Percentiles rank a stretch among this genome's conserved stretches.
Evolutionary conservation across 1,140 invertebrate genomes (phyloP).

Genomic region (Rhyzopertha dominica): DNA sequence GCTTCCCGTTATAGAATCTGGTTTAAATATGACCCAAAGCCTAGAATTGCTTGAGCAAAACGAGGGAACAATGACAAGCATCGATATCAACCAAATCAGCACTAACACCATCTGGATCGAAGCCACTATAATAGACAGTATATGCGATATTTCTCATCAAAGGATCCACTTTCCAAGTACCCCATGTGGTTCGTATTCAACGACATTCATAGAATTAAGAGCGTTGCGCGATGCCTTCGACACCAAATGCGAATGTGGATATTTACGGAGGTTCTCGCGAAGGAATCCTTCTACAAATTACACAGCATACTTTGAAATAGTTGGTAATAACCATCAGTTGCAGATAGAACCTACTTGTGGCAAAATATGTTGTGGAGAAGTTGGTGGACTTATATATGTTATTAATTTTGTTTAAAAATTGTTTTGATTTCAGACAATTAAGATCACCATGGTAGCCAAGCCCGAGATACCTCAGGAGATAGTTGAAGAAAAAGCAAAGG

Average conservation of each 20-base stretch:
- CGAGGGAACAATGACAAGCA: too few species aligned
- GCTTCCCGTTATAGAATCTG: too few species aligned
- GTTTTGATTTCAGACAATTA: conserved; percentile 15
- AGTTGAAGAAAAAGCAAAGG: conserved; percentile 22
- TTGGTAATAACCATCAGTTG: conserved; percentile 15
- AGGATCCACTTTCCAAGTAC: conserved; percentile 19
- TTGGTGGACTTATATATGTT: background rate
- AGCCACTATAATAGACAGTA: background rate
- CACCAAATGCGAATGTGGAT: conserved; percentile 4
- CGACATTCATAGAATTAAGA: conserved; percentile 10
- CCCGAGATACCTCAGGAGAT: conserved; percentile 24
- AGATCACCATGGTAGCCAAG: conserved; percentile 26
- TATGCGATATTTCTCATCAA: conserved; percentile 10
- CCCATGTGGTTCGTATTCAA: conserved; percentile 23
- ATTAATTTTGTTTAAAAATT: background rate
- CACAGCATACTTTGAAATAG: conserved; percentile 17
- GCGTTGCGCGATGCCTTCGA: background rate
- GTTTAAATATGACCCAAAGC: too few species aligned
- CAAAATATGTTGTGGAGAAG: background rate
- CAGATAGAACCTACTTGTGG: conserved; percentile 18
- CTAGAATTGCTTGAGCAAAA: too few species aligned
- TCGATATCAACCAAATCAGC: too few species aligned
- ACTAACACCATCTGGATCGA: too few species aligned
- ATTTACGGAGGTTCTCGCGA: background rate
- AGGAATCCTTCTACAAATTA: too few species aligned